Evolutionary conservation across 2,113 vertebrate species (phyloP).

Genomic region (Esox niger): DNA sequence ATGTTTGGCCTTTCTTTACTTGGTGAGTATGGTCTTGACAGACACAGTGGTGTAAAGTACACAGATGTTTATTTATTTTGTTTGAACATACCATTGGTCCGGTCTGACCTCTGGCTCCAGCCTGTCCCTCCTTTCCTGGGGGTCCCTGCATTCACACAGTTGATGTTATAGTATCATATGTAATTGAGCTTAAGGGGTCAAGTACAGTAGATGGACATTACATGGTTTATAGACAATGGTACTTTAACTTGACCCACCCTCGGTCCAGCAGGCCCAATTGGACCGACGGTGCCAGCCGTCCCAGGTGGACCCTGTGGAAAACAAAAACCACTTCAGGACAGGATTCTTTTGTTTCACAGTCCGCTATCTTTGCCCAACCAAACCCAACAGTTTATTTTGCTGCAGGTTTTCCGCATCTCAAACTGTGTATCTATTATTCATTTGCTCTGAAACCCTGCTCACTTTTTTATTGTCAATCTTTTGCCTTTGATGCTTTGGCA

Average conservation of each 20-base stretch:
- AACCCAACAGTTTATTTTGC: conserved; percentile 28
- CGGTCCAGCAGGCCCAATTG: conserved; percentile 84
- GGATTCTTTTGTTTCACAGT: conserved; percentile 2
- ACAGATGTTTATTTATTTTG: neutral
- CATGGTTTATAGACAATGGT: neutral
- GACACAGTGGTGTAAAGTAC: too few species aligned
- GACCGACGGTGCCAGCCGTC: conserved; percentile 79
- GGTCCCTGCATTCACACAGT: conserved; percentile 80
- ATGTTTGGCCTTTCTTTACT: too few species aligned
- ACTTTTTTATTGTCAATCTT: conserved; percentile 39
- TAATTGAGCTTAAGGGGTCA: neutral
- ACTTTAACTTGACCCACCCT: conserved; percentile 76
- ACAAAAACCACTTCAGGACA: conserved; percentile 2
- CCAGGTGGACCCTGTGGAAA: conserved; percentile 83
- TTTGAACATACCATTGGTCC: conserved; percentile 83
- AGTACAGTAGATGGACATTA: neutral
- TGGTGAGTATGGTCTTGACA: too few species aligned
- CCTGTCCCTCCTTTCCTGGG: conserved; percentile 86
- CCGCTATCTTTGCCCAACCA: conserved; percentile 19
- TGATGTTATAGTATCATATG: neutral
- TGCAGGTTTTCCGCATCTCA: conserved; percentile 3
- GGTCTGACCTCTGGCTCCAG: conserved; percentile 86
- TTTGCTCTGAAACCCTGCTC: conserved; percentile 41
- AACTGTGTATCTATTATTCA: conserved; percentile 33
- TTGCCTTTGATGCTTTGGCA: conserved; percentile 62